Conservation (phyloP, 2,797 vertebrate species). For the Syngnathus rostellatus region DNA sequence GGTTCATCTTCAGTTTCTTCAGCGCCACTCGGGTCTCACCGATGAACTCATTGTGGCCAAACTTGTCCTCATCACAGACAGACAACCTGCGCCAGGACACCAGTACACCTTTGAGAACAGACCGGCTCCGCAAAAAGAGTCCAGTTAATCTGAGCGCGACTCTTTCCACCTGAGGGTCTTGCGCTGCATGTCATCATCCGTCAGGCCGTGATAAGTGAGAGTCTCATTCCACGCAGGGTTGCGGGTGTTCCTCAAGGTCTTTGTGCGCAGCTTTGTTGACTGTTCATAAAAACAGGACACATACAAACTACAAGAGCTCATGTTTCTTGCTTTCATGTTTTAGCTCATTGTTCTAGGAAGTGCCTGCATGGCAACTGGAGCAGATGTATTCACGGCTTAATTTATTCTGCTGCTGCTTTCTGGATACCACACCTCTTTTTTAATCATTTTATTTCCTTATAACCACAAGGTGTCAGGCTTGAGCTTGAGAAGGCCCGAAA, state of each 20-base stretch:
- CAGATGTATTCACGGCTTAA: neutral
- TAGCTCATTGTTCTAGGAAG: neutral
- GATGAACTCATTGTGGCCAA: constrained; percentile 95
- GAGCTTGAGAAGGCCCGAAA: constrained; percentile 27
- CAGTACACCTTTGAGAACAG: neutral
- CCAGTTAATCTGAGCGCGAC: neutral
- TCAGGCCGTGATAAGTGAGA: constrained; percentile 90
- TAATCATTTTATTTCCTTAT: neutral
- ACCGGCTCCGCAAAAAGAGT: neutral
- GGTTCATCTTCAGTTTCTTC: constrained; percentile 90
- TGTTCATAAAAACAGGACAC: constrained; percentile 32
- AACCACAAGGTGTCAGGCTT: constrained; percentile 62
- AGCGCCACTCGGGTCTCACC: constrained; percentile 92
- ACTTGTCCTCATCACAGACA: constrained; percentile 95
- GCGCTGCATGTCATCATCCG: constrained; percentile 92
- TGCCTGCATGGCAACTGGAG: neutral
- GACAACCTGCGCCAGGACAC: constrained; percentile 75
- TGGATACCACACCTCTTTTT: constrained; percentile 5
- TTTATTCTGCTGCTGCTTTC: neutral
- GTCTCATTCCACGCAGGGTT: constrained; percentile 92
- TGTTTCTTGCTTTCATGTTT: neutral
- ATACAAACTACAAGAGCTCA: neutral
- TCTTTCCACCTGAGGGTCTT: constrained; percentile 84
- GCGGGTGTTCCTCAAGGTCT: constrained; percentile 90
- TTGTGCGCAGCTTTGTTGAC: constrained; percentile 93